Evolutionary conservation across 2,888 invertebrate species (phyloP).

Genomic region (Choristoneura rosaceana): DNA sequence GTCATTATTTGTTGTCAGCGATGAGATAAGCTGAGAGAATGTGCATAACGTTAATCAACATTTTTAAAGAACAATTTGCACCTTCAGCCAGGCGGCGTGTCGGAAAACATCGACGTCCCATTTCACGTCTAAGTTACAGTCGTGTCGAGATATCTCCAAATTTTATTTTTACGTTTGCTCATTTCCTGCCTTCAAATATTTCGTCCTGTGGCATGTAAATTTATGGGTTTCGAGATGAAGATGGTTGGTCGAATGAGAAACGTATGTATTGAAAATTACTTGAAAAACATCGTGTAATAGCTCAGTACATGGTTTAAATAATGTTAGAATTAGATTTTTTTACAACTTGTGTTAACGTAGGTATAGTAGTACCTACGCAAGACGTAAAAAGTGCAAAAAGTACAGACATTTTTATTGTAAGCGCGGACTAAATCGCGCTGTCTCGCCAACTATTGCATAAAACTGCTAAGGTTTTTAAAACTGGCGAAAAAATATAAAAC

Average conservation of each 20-base stretch:
- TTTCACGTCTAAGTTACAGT: constrained; percentile 33
- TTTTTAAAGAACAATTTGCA: constrained; percentile 34
- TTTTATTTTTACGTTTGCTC: constrained; percentile 41
- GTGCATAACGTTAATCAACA: constrained; percentile 3
- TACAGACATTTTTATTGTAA: too few species aligned
- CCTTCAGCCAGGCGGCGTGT: constrained; percentile 7
- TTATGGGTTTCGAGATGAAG: constrained; percentile 9
- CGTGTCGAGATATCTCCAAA: constrained; percentile 30
- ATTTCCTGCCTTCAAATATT: constrained; percentile 33
- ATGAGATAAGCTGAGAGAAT: neutral
- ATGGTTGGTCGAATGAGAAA: constrained; percentile 6
- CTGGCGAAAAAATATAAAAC: too few species aligned
- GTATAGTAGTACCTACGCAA: too few species aligned
- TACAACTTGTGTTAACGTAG: too few species aligned
- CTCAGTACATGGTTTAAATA: too few species aligned
- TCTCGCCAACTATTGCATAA: too few species aligned
- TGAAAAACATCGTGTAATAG: neutral
- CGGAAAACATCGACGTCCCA: constrained; percentile 24
- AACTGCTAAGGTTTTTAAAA: too few species aligned
- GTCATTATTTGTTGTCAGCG: neutral
- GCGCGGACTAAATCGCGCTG: too few species aligned
- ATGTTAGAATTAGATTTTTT: too few species aligned
- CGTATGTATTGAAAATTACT: neutral
- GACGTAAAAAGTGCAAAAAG: too few species aligned
- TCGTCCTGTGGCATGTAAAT: constrained; percentile 17